Evolutionary conservation across 2,113 vertebrate genomes (phyloP).

Genomic region (Aptenodytes patagonicus): DNA sequence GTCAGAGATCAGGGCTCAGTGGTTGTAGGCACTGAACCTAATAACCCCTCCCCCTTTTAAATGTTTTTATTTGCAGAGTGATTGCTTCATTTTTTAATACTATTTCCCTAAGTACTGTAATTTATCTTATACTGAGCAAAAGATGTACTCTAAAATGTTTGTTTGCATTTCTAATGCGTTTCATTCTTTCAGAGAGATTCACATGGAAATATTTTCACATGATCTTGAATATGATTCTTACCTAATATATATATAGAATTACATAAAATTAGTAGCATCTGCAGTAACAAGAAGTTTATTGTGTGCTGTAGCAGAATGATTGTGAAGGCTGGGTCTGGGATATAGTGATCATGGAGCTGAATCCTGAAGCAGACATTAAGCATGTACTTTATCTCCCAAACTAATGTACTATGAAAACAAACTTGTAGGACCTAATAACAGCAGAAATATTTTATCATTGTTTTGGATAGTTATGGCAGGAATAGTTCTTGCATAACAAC

Average conservation of each 20-base stretch:
- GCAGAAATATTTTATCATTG: slow-evolving; percentile 58
- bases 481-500: slow-evolving; percentile 33
- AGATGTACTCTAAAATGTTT: neutral
- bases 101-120: neutral
- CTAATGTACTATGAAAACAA: slow-evolving; percentile 57
- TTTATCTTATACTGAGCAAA: neutral
- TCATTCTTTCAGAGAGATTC: neutral
- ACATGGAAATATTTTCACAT: neutral
- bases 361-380: slow-evolving; percentile 22
- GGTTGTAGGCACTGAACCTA: neutral
- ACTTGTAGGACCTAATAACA: slow-evolving; percentile 51
- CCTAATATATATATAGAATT: neutral
- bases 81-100: neutral
- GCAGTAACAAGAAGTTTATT: neutral
- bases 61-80: neutral
- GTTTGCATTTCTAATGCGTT: neutral
- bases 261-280: slow-evolving; percentile 1
- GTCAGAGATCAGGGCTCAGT: neutral
- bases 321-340: neutral
- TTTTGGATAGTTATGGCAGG: slow-evolving; percentile 37
- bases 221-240: neutral
- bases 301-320: neutral
- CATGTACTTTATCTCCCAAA: slow-evolving; percentile 19
- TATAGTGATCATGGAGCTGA: neutral
- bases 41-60: neutral